Evolutionary conservation across 2,797 vertebrate genomes (phyloP).

Genomic region (Martes flavigula): DNA sequence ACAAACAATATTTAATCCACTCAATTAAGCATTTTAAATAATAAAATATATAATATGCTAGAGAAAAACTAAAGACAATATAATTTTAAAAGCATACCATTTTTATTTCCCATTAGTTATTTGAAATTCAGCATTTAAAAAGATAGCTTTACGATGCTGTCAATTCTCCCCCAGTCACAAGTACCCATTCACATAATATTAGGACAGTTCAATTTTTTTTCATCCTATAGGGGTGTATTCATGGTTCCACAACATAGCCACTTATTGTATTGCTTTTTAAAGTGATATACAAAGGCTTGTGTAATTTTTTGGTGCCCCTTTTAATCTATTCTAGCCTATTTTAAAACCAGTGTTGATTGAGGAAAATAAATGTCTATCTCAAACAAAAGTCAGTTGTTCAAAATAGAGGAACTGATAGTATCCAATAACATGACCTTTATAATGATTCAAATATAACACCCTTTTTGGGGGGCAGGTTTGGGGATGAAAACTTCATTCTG

Average conservation of each 20-base stretch:
- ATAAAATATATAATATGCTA: neutral
- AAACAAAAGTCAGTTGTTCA: conserved; percentile 14
- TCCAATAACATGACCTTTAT: neutral
- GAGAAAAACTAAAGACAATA: neutral
- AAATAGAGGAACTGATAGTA: neutral
- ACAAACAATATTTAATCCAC: neutral
- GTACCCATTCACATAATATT: neutral
- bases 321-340: neutral
- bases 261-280: neutral
- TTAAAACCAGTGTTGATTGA: neutral
- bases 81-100: neutral
- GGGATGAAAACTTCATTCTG: neutral
- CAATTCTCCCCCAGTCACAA: neutral
- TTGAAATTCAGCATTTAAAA: conserved; percentile 15
- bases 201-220: neutral
- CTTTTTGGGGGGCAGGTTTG: neutral
- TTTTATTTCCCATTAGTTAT: neutral
- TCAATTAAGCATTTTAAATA: neutral
- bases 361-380: neutral
- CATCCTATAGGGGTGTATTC: neutral
- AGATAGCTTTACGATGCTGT: neutral
- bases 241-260: neutral
- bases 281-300: neutral
- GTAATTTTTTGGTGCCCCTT: neutral
- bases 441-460: neutral